Percentiles rank a stretch among this genome's conserved stretches.
phyloP scores from a whole-genome alignment of 2,797 vertebrate species.

The Urophycis tenuis region DNA sequence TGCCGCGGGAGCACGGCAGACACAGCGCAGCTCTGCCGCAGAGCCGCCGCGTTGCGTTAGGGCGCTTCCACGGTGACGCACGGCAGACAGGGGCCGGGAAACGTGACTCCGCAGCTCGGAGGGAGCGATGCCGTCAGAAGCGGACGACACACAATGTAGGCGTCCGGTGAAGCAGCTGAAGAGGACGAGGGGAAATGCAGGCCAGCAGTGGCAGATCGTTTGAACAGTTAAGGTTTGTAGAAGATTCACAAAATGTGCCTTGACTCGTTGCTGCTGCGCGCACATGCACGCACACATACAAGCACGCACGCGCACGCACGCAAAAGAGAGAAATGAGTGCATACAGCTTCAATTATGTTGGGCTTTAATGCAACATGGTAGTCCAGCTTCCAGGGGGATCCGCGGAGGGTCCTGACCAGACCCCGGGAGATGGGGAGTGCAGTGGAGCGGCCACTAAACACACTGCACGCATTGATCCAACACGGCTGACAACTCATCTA shows the following conservation, averaged over 20 bases:
- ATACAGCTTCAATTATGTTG: conserved; percentile 47
- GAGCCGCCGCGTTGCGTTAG: not conserved
- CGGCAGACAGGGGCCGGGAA: not conserved
- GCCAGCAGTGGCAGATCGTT: not conserved
- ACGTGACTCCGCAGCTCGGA: not conserved
- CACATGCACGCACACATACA: too few relatives aligned
- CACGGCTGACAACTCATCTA: not conserved
- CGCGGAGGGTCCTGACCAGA: conserved; percentile 49
- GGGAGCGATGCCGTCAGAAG: not conserved
- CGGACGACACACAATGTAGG: not conserved
- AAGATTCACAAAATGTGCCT: too few relatives aligned
- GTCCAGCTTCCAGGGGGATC: conserved; percentile 42
- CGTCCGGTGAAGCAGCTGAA: not conserved
- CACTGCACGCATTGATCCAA: not conserved
- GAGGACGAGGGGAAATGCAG: not conserved
- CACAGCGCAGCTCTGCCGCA: not conserved
- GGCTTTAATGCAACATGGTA: conserved; percentile 60
- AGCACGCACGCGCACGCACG: too few relatives aligned
- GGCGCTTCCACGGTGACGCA: not conserved
- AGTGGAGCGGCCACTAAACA: conserved; percentile 7
- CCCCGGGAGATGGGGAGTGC: conserved; percentile 35
- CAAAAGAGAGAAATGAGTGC: conserved; percentile 32
- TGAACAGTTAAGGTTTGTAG: not conserved
- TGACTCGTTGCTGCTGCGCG: too few relatives aligned
- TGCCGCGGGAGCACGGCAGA: not conserved